Percentiles rank a stretch among this genome's conserved stretches.
phyloP scores from a whole-genome alignment of 1,140 invertebrate species.

The Catajapyx aquilonaris region DNA sequence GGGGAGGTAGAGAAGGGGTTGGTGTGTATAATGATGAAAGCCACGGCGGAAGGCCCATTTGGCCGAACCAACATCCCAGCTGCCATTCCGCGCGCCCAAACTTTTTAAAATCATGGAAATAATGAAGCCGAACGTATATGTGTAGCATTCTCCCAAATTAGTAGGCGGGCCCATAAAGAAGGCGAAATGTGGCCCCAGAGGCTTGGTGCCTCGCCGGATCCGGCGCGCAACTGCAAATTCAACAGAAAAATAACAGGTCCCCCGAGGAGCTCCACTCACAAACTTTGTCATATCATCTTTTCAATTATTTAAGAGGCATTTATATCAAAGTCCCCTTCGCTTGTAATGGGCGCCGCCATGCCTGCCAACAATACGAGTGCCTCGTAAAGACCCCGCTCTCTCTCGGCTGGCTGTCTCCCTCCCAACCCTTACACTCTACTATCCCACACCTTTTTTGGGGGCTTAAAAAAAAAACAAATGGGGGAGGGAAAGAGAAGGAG shows the following conservation, averaged over 20 bases:
- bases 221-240: not conserved
- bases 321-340: not conserved
- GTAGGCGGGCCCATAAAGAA: conserved; percentile 1
- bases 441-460: no score
- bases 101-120: conserved; percentile 2
- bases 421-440: no score
- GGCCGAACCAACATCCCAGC: not conserved
- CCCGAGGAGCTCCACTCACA: not conserved
- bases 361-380: no score
- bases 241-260: conserved; percentile 3
- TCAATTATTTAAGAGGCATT: conserved; percentile 2
- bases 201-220: no score
- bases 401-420: no score
- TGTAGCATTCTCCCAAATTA: conserved; percentile 1
- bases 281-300: conserved; percentile 1
- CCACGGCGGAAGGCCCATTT: no score
- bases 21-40: no score
- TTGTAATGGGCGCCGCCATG: no score
- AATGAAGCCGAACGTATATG: conserved; percentile 1
- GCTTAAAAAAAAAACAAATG: no score
- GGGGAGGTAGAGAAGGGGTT: no score
- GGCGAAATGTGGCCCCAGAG: not conserved
- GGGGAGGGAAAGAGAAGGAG: no score
- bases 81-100: not conserved
- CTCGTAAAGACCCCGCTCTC: no score